Percentiles rank a stretch among this genome's conserved stretches.
Evolutionary conservation across 2,113 vertebrate species (phyloP).

Genomic region (Peromyscus leucopus): DNA sequence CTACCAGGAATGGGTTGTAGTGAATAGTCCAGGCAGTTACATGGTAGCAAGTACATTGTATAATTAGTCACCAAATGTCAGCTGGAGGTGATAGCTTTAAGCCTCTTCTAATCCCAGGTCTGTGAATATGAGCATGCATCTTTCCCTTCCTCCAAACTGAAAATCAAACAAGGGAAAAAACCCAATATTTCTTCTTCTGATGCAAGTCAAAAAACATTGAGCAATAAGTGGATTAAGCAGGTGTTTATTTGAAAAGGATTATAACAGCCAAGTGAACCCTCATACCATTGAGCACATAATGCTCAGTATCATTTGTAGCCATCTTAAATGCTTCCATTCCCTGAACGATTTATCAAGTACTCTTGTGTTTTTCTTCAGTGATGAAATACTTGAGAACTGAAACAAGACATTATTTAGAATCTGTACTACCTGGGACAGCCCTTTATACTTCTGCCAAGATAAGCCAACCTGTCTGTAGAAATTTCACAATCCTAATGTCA

Average conservation of each 20-base stretch:
- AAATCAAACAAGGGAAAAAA: background rate
- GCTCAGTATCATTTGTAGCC: background rate
- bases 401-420: slow-evolving; percentile 46
- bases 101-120: background rate
- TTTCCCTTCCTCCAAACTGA: background rate
- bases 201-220: background rate
- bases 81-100: background rate
- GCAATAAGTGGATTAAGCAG: background rate
- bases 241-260: slow-evolving; percentile 41
- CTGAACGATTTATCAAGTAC: background rate
- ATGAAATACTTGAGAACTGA: slow-evolving; percentile 10
- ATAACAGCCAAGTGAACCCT: background rate
- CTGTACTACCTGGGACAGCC: background rate
- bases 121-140: background rate
- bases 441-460: background rate
- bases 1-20: background rate
- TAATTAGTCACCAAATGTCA: background rate
- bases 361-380: background rate
- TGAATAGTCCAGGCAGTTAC: background rate
- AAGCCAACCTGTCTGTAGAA: background rate
- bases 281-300: background rate
- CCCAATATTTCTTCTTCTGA: background rate
- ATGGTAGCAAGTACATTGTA: background rate
- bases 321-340: background rate
- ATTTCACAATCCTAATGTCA: background rate